Conservation (phyloP, 2,888 invertebrate genomes). For the Cybosia mesomella region DNA sequence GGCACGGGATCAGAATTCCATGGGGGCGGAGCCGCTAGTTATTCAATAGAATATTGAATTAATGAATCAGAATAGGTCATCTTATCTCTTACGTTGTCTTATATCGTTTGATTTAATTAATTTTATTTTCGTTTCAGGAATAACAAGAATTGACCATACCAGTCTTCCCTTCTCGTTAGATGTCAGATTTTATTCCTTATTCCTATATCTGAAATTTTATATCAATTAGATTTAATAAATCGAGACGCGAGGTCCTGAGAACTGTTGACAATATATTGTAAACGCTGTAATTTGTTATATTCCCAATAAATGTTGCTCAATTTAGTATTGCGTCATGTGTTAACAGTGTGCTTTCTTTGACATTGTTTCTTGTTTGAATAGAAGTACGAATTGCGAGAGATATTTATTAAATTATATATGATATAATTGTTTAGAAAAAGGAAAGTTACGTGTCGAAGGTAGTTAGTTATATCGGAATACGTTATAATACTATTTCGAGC, state of each 20-base stretch:
- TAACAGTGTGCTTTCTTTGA: slow-evolving; percentile 44
- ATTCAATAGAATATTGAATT: no score
- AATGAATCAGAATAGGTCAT: no score
- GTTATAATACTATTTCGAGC: slow-evolving; percentile 27
- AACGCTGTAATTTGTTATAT: slow-evolving; percentile 76
- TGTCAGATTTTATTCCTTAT: slow-evolving; percentile 82
- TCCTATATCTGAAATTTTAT: slow-evolving; percentile 83
- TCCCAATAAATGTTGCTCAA: slow-evolving; percentile 82
- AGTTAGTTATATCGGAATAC: slow-evolving; percentile 30
- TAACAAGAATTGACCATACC: slow-evolving; percentile 82
- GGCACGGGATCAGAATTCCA: not conserved
- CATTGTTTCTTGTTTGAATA: slow-evolving; percentile 53
- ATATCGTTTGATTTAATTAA: not conserved
- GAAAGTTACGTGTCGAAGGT: slow-evolving; percentile 42
- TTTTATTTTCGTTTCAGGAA: slow-evolving; percentile 68
- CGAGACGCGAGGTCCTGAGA: slow-evolving; percentile 75
- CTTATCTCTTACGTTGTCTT: not conserved
- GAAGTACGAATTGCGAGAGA: slow-evolving; percentile 39
- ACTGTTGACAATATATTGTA: slow-evolving; percentile 83
- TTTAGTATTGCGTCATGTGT: slow-evolving; percentile 68
- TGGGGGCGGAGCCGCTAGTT: not conserved
- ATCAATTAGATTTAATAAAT: slow-evolving; percentile 77
- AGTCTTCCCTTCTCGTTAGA: slow-evolving; percentile 85
- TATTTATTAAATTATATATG: slow-evolving; percentile 41
- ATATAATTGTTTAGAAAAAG: slow-evolving; percentile 15